Evolutionary conservation across 2,888 invertebrate genomes (phyloP), one percentile per base, ranked within the genome.

Genomic region (Latrodectus hesperus): DNA sequence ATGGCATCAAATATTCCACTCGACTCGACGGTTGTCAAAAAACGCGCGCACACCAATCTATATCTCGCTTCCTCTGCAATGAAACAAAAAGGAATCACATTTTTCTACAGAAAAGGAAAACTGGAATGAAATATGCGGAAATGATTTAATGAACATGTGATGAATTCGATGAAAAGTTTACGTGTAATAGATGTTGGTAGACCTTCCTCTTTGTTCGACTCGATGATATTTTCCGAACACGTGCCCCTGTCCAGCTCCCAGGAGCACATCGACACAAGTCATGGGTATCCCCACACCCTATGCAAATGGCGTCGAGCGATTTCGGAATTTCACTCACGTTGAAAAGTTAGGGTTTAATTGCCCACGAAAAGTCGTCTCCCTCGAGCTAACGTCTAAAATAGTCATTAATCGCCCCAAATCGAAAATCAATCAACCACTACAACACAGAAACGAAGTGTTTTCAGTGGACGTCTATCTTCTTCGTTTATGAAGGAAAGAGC

Each of bases 321-420:
- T 81, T 81, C 22, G 22, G 77, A 71, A 87, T 87, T 76, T 71
- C 17, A 53, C 65, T 81, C 86, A 81, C 81, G 86, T 80, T 68
- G 75, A 64, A 53, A 67, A 78, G 65, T 65, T 74, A 60, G 60
- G 65, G 73, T 86, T 86, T 87, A 87, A 87, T 87, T 87, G 86
- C 77, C 38, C 77, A 73, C 52, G 67, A 68, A 81, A 87, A 87
- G 86, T 87, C 86, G 81, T 81, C 86, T 76, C 22, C 85, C 76
- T 65, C 51, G 77, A 81, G 73, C 67, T 68, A 81, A 53, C 67
- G 67, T 55, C 73, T 81, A 67, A 72, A 70, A 77, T 49, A 71
- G 68, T 80, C 22, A 86, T 86, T 86, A 86, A 86, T 86, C 55
- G 64, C 53, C 14, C 60, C n/a, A 22, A 26, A 86, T 86, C 71